phyloP scores from a whole-genome alignment of 1,140 invertebrate species.

The Mesaphorura yosii region DNA sequence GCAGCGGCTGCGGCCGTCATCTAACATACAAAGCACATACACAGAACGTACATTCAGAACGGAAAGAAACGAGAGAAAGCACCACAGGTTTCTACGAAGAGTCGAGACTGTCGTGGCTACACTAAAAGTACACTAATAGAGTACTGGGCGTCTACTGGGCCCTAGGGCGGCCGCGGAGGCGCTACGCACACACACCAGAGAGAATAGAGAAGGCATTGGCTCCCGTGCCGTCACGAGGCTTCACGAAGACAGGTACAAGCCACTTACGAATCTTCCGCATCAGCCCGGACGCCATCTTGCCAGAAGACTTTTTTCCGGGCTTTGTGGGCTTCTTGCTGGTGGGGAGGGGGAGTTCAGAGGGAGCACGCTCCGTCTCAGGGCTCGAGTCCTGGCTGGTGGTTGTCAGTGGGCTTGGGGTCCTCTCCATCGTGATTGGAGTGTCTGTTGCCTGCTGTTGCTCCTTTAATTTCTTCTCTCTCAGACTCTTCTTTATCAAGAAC shows the following conservation, averaged over 20 bases:
- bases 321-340: background rate
- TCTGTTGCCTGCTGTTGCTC: background rate
- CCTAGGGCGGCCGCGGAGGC: too few species aligned
- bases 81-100: too few species aligned
- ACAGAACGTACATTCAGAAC: too few species aligned
- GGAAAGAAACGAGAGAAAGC: background rate
- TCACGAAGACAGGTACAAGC: background rate
- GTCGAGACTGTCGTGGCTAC: too few species aligned
- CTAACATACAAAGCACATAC: too few species aligned
- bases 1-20: too few species aligned
- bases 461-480: conserved; percentile 52
- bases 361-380: too few species aligned
- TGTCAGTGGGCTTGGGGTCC: background rate
- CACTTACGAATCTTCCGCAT: conserved; percentile 27
- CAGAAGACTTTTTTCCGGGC: conserved; percentile 1
- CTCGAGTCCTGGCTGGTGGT: too few species aligned
- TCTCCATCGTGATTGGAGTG: too few species aligned
- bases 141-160: too few species aligned
- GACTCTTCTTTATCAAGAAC: conserved; percentile 55
- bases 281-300: conserved; percentile 9
- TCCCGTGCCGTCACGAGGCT: conserved; percentile 9
- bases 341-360: background rate
- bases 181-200: too few species aligned
- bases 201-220: conserved; percentile 23
- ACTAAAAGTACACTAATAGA: too few species aligned